Percentiles rank a stretch among this genome's conserved stretches.
phyloP scores from a whole-genome alignment of 1,140 invertebrate species.

The Drosophila pseudoobscura region DNA sequence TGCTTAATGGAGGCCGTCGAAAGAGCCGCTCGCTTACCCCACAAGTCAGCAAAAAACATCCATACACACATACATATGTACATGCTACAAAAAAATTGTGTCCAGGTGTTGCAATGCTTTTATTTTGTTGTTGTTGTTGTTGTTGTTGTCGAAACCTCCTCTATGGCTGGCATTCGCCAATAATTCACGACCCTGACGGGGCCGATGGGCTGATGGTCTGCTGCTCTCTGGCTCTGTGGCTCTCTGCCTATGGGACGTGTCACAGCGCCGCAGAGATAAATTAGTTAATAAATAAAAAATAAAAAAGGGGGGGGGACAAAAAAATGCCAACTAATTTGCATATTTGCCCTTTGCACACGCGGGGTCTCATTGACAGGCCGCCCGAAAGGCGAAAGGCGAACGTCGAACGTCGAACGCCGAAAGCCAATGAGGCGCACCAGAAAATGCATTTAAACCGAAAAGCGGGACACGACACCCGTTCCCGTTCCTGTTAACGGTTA shows the following conservation, averaged over 20 bases:
- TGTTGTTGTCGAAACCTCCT: constrained; percentile 28
- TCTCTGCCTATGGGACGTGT: constrained; percentile 69
- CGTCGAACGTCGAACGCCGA: constrained; percentile 50
- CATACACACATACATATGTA: neutral
- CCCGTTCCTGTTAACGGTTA: constrained; percentile 5
- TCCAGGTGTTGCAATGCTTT: constrained; percentile 77
- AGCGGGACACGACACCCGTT: constrained; percentile 2
- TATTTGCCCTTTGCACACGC: constrained; percentile 71
- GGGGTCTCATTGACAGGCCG: constrained; percentile 62
- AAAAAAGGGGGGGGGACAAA: constrained; percentile 26
- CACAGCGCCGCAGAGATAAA: constrained; percentile 74
- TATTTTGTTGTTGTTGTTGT: neutral
- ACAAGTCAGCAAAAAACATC: constrained; percentile 7
- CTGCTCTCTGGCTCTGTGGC: too few relatives aligned
- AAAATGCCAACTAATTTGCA: constrained; percentile 76
- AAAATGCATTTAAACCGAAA: constrained; percentile 70
- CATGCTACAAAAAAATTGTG: constrained; percentile 50
- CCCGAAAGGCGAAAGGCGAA: constrained; percentile 37
- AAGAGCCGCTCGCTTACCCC: constrained; percentile 23
- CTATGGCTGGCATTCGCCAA: constrained; percentile 58
- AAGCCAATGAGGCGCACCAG: constrained; percentile 78
- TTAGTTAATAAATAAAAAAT: constrained; percentile 79
- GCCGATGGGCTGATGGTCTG: constrained; percentile 1
- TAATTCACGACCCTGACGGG: constrained; percentile 73
- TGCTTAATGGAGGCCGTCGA: constrained; percentile 48